Base-by-base conservation (phyloP, 2,797 vertebrate genomes). In the Synaphobranchus kaupii region DNA sequence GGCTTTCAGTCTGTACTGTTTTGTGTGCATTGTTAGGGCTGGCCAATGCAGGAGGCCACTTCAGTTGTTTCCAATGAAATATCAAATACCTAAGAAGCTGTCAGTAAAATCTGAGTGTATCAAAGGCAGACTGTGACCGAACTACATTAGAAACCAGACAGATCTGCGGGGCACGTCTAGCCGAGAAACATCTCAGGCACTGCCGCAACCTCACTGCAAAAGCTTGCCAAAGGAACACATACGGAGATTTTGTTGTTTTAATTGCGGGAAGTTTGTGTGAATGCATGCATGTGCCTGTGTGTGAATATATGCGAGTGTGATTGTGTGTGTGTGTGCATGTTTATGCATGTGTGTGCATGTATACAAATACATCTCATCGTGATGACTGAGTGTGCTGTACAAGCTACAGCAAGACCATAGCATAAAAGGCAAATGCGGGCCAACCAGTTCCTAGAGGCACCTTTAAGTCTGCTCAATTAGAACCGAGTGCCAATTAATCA, bases 381-480 rank as follows among this genome's bases (percentile, higher is more conserved):
- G 82, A 20, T 28, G 22, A 68, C 15, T 28, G 17, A 22, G 20
- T 39, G 44, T n/a, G n/a, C 13, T 10, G 48, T 81, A 84, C 88
- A 92, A 88, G 91, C 92, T 90, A 28, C 81, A 90, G 89, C 92
- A 94, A 71, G 93, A 87, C 80, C 0, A 82, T 63, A 1, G 12
- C 5, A 47, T n/a, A 52, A 44, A 81, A 81, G 25, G 39, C 17
- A 73, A 88, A 93, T 91, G 94, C 85, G 66, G 89, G 85, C 85
- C 25, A 87, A 90, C 93, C 91, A 89, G 92, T 94, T 95, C 89
- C 80, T 7, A 91, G 15, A 25, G 6, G 22, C 31, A 22, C 0
- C 17, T 6, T 44, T 80, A 25, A 39, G 44, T 31, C 3, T 5
- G 44, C 58, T 60, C 7, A 17, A 68, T 10, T 28, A 48, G 17